Percentiles rank a stretch among this genome's conserved stretches.
phyloP scores from a whole-genome alignment of 2,113 vertebrate species.

The Muntiacus muntjak region DNA sequence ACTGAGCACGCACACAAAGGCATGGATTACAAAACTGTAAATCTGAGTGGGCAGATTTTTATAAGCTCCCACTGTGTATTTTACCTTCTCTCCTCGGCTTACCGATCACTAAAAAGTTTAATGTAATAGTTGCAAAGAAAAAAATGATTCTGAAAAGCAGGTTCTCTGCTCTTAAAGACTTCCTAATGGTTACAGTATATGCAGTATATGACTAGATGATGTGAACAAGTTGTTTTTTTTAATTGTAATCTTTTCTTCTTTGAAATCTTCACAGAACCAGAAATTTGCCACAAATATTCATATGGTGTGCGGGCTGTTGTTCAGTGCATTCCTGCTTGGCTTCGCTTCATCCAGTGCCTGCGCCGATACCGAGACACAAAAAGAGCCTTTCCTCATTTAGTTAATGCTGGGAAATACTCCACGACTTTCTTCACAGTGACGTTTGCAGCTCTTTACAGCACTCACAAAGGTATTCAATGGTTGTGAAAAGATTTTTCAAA shows the following conservation, averaged over 20 bases:
- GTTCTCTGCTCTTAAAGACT: not conserved
- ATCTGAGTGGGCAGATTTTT: not conserved
- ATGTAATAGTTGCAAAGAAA: not conserved
- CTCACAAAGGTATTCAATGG: constrained; percentile 88
- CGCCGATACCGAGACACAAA: constrained; percentile 97
- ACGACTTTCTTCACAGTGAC: constrained; percentile 99
- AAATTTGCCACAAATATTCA: constrained; percentile 91
- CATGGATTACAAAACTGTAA: not conserved
- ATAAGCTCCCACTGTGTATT: not conserved
- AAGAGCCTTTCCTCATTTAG: constrained; percentile 96
- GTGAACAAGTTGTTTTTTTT: not conserved
- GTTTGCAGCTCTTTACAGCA: constrained; percentile 94
- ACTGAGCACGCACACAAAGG: not conserved
- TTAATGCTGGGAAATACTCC: constrained; percentile 98
- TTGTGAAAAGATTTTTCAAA: constrained; percentile 3
- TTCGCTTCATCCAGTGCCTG: constrained; percentile 98
- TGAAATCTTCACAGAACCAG: constrained; percentile 72
- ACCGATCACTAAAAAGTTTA: not conserved
- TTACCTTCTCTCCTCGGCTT: not conserved
- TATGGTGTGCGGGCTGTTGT: constrained; percentile 96
- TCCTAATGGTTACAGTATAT: not conserved
- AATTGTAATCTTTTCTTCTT: constrained; percentile 37
- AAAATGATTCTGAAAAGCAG: constrained; percentile 10
- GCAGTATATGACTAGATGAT: not conserved
- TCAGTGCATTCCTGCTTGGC: constrained; percentile 98